Conservation (phyloP, 2,888 invertebrate genomes). For the Eugnorisma glareosa region DNA sequence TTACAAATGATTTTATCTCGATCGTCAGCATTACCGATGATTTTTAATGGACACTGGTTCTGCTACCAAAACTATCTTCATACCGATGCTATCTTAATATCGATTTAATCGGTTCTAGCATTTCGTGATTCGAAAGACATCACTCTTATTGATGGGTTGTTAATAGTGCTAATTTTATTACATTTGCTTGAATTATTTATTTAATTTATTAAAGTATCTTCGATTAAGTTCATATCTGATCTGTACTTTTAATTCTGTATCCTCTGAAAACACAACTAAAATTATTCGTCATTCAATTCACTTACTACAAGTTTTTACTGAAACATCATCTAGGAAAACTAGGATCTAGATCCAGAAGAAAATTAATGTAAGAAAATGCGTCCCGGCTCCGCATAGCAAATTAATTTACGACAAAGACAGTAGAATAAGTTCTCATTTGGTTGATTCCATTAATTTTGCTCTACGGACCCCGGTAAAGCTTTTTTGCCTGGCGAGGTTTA, state of each 20-base stretch:
- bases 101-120: slow-evolving; percentile 62
- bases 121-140: slow-evolving; percentile 58
- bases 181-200: slow-evolving; percentile 28
- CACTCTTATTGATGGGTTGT: slow-evolving; percentile 53
- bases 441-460: slow-evolving; percentile 40
- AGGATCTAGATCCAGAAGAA: background rate
- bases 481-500: slow-evolving; percentile 16
- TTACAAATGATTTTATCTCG: slow-evolving; percentile 72
- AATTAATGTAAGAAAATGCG: slow-evolving; percentile 18
- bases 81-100: slow-evolving; percentile 68
- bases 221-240: background rate
- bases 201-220: slow-evolving; percentile 8
- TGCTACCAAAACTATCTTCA: slow-evolving; percentile 72
- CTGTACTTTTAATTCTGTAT: background rate
- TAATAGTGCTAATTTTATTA: slow-evolving; percentile 46
- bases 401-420: slow-evolving; percentile 41
- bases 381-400: slow-evolving; percentile 4
- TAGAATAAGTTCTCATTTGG: slow-evolving; percentile 41
- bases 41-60: slow-evolving; percentile 74
- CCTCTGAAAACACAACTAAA: background rate
- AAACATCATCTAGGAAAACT: background rate
- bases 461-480: background rate
- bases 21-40: slow-evolving; percentile 74
- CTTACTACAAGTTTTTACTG: background rate
- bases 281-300: background rate